Base-by-base conservation (phyloP, 2,113 vertebrate genomes). In the Hydrolagus affinis region DNA sequence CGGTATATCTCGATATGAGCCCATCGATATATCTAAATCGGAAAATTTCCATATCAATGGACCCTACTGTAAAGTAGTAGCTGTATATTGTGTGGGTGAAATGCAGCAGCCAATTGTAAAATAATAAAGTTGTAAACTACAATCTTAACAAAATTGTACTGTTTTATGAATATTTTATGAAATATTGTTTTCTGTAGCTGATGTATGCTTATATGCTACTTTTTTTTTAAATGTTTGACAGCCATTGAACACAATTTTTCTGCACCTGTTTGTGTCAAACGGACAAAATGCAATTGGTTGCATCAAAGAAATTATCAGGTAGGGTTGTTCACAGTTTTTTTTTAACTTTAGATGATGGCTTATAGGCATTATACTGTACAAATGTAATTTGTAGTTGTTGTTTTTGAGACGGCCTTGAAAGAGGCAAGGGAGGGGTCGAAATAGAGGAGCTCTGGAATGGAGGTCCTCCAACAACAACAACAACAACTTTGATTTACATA, bases 211-310 rank as follows among this genome's bases (percentile, higher is more conserved):
- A 64, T 32, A 0, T 0, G 87, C 86, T 85, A 85, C 73, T 11
- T 86, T 70, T 28, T 44, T 85, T 56, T 87, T 57, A 10, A 64
- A 89, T 8, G 0, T 70, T 71, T 85, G 19, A 60, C 89, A 99
- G 98, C 93, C 97, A 23, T 85, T 96, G 88, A 99, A 98, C 89
- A 96, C 96, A 0, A 89, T 99, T 66, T 99, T 98, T 88, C 66
- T 99, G 89, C 96, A 96, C 88, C 93, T 98, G 23, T 97, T 97
- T 71, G 96, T 97, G 92, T 91, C 95, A 0, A 90, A 93, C 88
- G 86, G 92, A 0, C 88, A 89, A 68, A 94, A 92, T n/a, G 87
- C 90, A 0, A 8, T 86, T 8, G 91, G 88, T 15, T 91, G 93
- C 87, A 88, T 88, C 30, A 92, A 91, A 86, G 95, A 98, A 92